phyloP scores from a whole-genome alignment of 2,797 vertebrate genomes.

The Mastacembelus armatus region DNA sequence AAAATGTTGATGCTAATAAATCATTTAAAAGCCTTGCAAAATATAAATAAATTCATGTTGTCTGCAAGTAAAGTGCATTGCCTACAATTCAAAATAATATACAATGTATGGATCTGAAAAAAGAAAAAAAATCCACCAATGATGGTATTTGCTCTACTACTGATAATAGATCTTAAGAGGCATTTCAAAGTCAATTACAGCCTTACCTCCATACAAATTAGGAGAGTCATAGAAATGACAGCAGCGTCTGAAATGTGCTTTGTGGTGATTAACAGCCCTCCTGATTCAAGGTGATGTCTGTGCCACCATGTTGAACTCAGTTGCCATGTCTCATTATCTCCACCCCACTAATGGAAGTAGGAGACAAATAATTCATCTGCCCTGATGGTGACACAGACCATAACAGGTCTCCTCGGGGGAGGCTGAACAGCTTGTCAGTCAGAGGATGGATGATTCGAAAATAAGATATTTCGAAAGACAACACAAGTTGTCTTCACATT shows the following conservation, averaged over 20 bases:
- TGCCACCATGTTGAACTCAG: slow-evolving; percentile 67
- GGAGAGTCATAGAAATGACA: slow-evolving; percentile 38
- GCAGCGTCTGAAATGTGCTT: slow-evolving; percentile 45
- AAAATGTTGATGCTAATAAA: neutral
- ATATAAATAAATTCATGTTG: neutral
- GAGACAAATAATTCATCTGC: slow-evolving; percentile 79
- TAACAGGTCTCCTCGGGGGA: slow-evolving; percentile 52
- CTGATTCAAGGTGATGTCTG: slow-evolving; percentile 67
- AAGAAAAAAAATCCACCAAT: neutral
- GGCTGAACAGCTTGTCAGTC: slow-evolving; percentile 51
- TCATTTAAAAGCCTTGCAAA: neutral
- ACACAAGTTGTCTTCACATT: slow-evolving; percentile 9
- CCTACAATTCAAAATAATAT: neutral
- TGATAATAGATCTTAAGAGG: slow-evolving; percentile 41
- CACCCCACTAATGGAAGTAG: slow-evolving; percentile 69
- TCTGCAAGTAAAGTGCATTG: neutral
- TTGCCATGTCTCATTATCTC: slow-evolving; percentile 78
- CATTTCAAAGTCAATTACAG: slow-evolving; percentile 46
- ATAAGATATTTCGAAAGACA: slow-evolving; percentile 17
- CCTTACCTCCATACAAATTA: slow-evolving; percentile 32
- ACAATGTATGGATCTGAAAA: neutral
- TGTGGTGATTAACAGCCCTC: slow-evolving; percentile 66
- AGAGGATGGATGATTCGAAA: slow-evolving; percentile 38
- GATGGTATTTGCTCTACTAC: neutral
- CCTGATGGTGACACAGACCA: slow-evolving; percentile 66